These are phyloP conservation scores for Pheosia gnoma DNA, from an alignment of 2,888 invertebrate genomes.

Conservation along the genomic window DNA sequence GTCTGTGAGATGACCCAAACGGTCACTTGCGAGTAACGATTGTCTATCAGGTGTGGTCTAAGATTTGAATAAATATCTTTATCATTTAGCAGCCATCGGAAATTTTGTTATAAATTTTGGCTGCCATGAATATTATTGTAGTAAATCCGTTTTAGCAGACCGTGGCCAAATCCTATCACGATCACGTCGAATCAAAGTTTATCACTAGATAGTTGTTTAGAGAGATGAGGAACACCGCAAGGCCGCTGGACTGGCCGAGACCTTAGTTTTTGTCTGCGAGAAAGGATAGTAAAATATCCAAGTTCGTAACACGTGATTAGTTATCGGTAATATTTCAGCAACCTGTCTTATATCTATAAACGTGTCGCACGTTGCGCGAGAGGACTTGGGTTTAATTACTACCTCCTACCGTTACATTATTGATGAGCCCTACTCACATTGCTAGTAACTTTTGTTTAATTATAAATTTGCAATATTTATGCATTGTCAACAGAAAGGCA, in stretches of 20 bases:
- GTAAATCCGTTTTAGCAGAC: no score
- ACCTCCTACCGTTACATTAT: no score
- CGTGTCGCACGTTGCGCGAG: no score
- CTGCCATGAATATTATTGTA: no score
- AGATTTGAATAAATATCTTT: no score
- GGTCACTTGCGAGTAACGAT: not conserved
- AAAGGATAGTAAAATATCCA: conserved; percentile 1
- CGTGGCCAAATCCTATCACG: not conserved
- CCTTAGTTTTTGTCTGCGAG: conserved; percentile 7
- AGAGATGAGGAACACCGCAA: conserved; percentile 2
- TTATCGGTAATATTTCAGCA: not conserved
- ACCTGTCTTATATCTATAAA: not conserved
- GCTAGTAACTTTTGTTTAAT: no score
- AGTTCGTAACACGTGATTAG: not conserved
- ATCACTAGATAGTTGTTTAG: not conserved
- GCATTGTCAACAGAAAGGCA: conserved; percentile 77
- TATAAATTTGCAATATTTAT: not conserved
- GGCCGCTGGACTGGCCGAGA: not conserved
- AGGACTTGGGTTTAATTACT: no score
- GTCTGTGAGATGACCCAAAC: no score
- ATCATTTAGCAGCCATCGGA: no score
- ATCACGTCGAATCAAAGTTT: conserved; percentile 6
- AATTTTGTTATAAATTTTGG: no score
- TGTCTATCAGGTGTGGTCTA: conserved; percentile 7
- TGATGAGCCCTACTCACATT: no score